Percentiles rank a stretch among this genome's conserved stretches.
These are phyloP conservation scores for Epirrhoe alternata DNA, from an alignment of 2,888 invertebrate species.

Conservation along the genomic window DNA sequence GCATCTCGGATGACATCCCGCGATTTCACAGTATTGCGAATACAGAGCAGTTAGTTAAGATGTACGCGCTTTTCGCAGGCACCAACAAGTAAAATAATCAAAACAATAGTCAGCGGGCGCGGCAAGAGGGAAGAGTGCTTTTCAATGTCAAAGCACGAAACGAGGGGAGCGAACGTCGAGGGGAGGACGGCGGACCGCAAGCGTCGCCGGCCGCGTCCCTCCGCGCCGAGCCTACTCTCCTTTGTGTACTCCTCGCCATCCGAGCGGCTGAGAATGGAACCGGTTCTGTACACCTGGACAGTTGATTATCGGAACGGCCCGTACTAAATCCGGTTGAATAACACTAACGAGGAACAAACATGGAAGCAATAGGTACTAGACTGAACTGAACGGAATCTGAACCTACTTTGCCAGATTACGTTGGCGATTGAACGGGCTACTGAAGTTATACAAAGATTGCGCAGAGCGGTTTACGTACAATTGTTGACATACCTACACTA, in stretches of 20 bases:
- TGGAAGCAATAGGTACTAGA: neutral
- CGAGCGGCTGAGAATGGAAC: constrained; percentile 2
- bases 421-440: constrained; percentile 2
- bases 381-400: too few relatives aligned
- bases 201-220: neutral
- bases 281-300: constrained; percentile 4
- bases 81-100: neutral
- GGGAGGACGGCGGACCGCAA: constrained; percentile 13
- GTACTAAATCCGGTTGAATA: neutral
- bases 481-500: constrained; percentile 9
- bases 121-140: constrained; percentile 24
- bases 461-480: constrained; percentile 5
- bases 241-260: neutral
- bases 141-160: constrained; percentile 28
- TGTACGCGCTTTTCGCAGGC: neutral
- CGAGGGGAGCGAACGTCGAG: constrained; percentile 25
- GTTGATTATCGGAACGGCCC: constrained; percentile 9
- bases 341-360: neutral
- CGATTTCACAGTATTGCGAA: constrained; percentile 1
- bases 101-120: constrained; percentile 5
- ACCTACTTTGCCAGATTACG: neutral
- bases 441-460: constrained; percentile 16
- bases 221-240: neutral
- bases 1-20: constrained; percentile 2
- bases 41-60: neutral